Evolutionary conservation across 1,140 invertebrate genomes (phyloP).

Genomic region (Musca vetustissima): DNA sequence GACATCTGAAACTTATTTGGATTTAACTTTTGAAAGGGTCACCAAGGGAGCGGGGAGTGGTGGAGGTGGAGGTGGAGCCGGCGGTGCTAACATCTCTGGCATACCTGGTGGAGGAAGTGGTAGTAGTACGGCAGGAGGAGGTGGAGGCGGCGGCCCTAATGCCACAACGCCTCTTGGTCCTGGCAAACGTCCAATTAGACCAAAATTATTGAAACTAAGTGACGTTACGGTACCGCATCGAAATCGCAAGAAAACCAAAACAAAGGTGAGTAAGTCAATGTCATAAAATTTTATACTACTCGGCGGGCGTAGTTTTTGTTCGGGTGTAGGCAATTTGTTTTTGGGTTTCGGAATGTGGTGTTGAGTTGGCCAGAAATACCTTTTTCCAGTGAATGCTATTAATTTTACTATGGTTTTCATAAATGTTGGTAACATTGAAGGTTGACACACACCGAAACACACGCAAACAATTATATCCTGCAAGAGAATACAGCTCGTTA

Average conservation of each 20-base stretch:
- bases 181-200: slow-evolving; percentile 42
- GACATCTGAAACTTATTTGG: slow-evolving; percentile 51
- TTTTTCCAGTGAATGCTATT: no score
- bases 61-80: slow-evolving; percentile 1
- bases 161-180: no score
- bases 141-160: slow-evolving; percentile 33
- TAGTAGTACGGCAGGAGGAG: not conserved
- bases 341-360: no score
- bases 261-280: slow-evolving; percentile 39
- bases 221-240: slow-evolving; percentile 50
- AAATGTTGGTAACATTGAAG: no score
- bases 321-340: not conserved
- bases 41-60: not conserved
- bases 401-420: no score
- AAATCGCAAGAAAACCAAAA: slow-evolving; percentile 51
- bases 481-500: no score
- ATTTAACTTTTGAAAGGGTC: slow-evolving; percentile 43
- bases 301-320: not conserved
- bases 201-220: slow-evolving; percentile 49
- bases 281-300: not conserved
- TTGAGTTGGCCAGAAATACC: not conserved
- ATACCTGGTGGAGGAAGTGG: not conserved
- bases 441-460: no score
- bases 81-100: not conserved
- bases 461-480: no score